Evolutionary conservation across 1,140 invertebrate species (phyloP), one percentile per base, ranked within the genome.

Genomic region (Drosophila pachea): DNA sequence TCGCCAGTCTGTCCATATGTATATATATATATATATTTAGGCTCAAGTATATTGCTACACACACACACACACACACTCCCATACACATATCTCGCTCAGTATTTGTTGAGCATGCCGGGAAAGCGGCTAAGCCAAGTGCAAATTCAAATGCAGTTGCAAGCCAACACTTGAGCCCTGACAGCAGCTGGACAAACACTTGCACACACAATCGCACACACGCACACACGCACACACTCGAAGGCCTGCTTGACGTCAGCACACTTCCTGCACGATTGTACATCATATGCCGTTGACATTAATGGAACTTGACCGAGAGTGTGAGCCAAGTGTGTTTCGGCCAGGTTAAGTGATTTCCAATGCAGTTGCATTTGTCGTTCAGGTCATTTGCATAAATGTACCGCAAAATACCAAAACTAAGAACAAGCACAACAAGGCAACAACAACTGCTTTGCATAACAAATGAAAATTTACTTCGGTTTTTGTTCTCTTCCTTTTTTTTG

Each of bases 281-380:
- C 29, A 68, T 69, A 52, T 47, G 22, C 22, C 38, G 6, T n/a
- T 67, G 68, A 71, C 68, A 71, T 60, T 71, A 59, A 71, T 66
- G 42, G 68, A 7, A 2, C 33, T 29, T 42, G 49, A 49, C 7
- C 58, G 35, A 45, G 8, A 43, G n/a, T 29, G 4, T 5, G 11
- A 31, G 7, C 3, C 7, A 32, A 11, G 8, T 9, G 45, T 47
- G 22, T 16, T 5, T 29, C 59, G 38, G 59, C 47, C 73, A 40
- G 54, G 62, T 58, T 74, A 86, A 84, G 76, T 84, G 79, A 86
- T 84, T 84, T 86, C 65, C 81, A 84, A 84, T 84, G 79, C 79
- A 86, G 79, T 84, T 75, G 65, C 65, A 72, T 72, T 67, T 67
- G 50, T 66, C 59, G 50, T 53, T 32, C 54, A 61, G 65, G 62